Base-by-base conservation (phyloP, 1,140 invertebrate genomes). In the Zaprionus africanus region DNA sequence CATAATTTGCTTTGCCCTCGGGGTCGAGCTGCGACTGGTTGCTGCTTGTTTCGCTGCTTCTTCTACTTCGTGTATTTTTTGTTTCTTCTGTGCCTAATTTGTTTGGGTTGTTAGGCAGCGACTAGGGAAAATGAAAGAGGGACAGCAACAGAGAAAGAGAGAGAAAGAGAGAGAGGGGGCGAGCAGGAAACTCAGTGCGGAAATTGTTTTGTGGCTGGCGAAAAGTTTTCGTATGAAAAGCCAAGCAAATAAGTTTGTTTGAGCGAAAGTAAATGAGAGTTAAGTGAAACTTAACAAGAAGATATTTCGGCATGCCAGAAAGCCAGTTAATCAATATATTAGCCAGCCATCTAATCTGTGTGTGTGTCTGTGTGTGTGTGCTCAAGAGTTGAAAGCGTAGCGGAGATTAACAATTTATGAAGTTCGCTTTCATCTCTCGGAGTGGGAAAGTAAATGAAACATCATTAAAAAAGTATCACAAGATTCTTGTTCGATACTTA, bases 261-360 rank as follows among this genome's bases (percentile, higher is more conserved):
- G 80, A 88, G 83, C 80, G 62, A 80, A 82, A 87, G 73, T 87
- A 88, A 87, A 88, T 87, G 83, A 87, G 81, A 88, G 83, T 84
- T 87, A 71, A 76, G 61, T 58, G 59, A 64, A 71, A 59, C 73
- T 63, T 59, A 76, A 60, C 73, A 71, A 81, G 69, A 66, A 88
- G 62, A 84, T 68, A 81, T 84, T 64, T 64, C 24, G 61, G 9
- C 53, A 56, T 15, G 24, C 11, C 60, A 36, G 57, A 36, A 34
- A 36, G 43, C 9, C 74, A 71, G 61, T 65, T 84, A 88, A 88
- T 88, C 81, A 88, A 88, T 86, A 81, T 69, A 80, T 83, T 64
- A 61, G 36, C 51, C 58, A 36, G 19, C 63, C 43, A 62, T 13
- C 60, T 9, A 49, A 9, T 51, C 9, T 51, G 19, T 51, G 11